Evolutionary conservation across 2,113 vertebrate species (phyloP).

Genomic region (Eleginops maclovinus): DNA sequence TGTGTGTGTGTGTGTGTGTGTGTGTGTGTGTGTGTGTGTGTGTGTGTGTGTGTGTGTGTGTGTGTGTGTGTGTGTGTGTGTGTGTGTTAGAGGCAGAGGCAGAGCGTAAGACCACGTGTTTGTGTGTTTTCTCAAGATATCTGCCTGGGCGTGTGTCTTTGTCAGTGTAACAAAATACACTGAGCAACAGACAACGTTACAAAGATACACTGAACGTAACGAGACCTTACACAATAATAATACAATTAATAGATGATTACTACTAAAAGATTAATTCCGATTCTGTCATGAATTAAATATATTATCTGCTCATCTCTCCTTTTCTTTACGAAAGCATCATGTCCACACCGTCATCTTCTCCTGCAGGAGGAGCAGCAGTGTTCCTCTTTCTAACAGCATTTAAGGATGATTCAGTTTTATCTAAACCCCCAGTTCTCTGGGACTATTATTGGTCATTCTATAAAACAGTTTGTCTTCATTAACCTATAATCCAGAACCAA

Average conservation of each 20-base stretch:
- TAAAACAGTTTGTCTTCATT: background rate
- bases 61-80: constrained; percentile 38
- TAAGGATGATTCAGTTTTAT: background rate
- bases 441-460: background rate
- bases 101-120: constrained; percentile 24
- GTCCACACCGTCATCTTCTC: constrained; percentile 4
- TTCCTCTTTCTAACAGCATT: constrained; percentile 3
- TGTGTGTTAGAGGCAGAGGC: constrained; percentile 25
- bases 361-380: background rate
- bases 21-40: constrained; percentile 39
- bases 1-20: constrained; percentile 53
- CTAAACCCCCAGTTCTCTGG: background rate
- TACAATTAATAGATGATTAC: constrained; percentile 10
- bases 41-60: constrained; percentile 36
- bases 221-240: background rate
- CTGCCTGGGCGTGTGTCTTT: constrained; percentile 56
- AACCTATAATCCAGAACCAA: too few species aligned
- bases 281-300: constrained; percentile 5
- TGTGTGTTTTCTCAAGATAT: constrained; percentile 56
- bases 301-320: background rate
- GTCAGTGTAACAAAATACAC: constrained; percentile 47
- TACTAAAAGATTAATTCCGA: background rate
- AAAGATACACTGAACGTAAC: constrained; percentile 13
- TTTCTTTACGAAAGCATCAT: constrained; percentile 28
- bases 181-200: constrained; percentile 5